Percentiles rank a stretch among this genome's conserved stretches.
Evolutionary conservation across 2,888 invertebrate species (phyloP).

Genomic region (Bellardia bayeri): DNA sequence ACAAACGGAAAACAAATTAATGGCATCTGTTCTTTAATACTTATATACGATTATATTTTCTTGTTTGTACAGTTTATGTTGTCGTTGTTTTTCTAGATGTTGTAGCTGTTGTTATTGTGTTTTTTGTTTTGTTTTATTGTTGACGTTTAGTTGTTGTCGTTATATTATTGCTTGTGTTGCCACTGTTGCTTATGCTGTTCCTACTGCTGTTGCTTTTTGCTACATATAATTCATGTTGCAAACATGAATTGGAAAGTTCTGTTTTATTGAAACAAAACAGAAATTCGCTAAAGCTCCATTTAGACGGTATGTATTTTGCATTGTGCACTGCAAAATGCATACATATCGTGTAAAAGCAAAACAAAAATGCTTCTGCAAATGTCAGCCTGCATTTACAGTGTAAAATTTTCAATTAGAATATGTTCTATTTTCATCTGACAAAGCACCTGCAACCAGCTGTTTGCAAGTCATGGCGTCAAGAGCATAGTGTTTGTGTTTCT

Average conservation of each 20-base stretch:
- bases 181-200: neutral
- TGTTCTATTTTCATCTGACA: too few relatives aligned
- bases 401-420: too few relatives aligned
- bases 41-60: constrained; percentile 45
- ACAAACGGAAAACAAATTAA: constrained; percentile 53
- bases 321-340: too few relatives aligned
- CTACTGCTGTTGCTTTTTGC: constrained; percentile 21
- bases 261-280: too few relatives aligned
- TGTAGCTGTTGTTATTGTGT: neutral
- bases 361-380: too few relatives aligned
- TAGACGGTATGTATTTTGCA: too few relatives aligned
- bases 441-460: too few relatives aligned
- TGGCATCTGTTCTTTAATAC: constrained; percentile 59
- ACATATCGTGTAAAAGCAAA: too few relatives aligned
- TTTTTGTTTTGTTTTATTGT: neutral
- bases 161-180: constrained; percentile 21
- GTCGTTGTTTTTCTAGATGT: constrained; percentile 5
- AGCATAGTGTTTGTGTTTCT: too few relatives aligned
- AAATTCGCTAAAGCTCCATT: too few relatives aligned
- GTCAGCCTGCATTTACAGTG: too few relatives aligned
- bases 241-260: neutral
- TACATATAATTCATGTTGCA: neutral
- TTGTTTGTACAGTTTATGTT: constrained; percentile 18
- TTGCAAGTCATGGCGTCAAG: too few relatives aligned
- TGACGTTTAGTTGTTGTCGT: constrained; percentile 18